phyloP scores from a whole-genome alignment of 2,113 vertebrate species.

The Pachyramphus minor region DNA sequence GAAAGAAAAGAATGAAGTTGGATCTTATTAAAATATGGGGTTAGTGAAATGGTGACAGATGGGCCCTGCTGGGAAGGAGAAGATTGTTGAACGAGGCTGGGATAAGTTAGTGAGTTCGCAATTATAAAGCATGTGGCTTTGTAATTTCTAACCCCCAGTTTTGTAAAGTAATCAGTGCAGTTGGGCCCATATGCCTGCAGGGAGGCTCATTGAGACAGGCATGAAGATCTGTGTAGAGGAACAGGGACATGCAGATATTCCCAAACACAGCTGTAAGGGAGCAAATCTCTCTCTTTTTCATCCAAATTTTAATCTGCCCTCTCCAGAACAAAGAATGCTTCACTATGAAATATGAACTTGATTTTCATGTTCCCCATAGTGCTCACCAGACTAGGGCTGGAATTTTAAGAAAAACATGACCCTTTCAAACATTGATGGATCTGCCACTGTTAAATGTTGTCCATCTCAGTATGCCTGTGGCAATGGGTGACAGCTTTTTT shows the following conservation, averaged over 20 bases:
- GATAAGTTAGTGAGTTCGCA: constrained; percentile 33
- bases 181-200: constrained; percentile 20
- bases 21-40: constrained; percentile 22
- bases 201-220: constrained; percentile 17
- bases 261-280: constrained; percentile 15
- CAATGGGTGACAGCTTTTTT: neutral
- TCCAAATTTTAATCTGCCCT: neutral
- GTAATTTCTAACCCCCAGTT: constrained; percentile 37
- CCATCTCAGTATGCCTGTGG: neutral
- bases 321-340: neutral
- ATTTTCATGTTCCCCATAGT: neutral
- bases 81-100: neutral
- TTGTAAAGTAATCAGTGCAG: constrained; percentile 26
- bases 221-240: neutral
- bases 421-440: neutral
- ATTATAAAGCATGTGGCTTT: constrained; percentile 48
- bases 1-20: constrained; percentile 17
- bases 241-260: neutral
- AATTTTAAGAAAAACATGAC: neutral
- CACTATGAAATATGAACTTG: neutral
- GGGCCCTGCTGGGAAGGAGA: constrained; percentile 38
- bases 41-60: constrained; percentile 41
- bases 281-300: neutral
- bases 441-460: neutral
- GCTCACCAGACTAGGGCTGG: neutral